phyloP scores from a whole-genome alignment of 2,797 vertebrate species.

The Anabas testudineus region DNA sequence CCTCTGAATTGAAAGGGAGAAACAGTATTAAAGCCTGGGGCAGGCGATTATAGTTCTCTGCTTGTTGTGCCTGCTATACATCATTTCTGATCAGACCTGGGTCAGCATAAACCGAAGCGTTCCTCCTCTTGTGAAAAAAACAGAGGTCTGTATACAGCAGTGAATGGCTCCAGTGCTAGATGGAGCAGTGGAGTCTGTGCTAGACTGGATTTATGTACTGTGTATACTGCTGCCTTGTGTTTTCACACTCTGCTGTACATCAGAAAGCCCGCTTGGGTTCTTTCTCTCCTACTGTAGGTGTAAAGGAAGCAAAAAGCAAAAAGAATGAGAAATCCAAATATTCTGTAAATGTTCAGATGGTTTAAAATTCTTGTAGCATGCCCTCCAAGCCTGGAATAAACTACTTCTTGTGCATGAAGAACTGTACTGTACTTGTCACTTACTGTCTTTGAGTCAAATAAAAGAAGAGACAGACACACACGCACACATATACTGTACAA shows the following conservation, averaged over 20 bases:
- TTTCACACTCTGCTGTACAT: constrained; percentile 61
- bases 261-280: constrained; percentile 32
- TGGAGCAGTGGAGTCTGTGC: constrained; percentile 50
- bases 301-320: constrained; percentile 14
- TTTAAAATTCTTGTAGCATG: constrained; percentile 42
- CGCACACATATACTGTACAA: constrained; percentile 23
- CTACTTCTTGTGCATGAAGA: constrained; percentile 33
- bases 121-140: constrained; percentile 48
- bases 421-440: constrained; percentile 34
- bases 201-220: constrained; percentile 71
- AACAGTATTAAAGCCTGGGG: constrained; percentile 78
- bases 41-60: constrained; percentile 77
- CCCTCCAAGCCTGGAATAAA: constrained; percentile 19
- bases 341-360: constrained; percentile 45
- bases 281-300: constrained; percentile 23
- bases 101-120: constrained; percentile 76
- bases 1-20: constrained; percentile 78
- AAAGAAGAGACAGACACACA: constrained; percentile 19
- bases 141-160: constrained; percentile 59
- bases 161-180: constrained; percentile 50
- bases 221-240: constrained; percentile 54
- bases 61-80: constrained; percentile 74
- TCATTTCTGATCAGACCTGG: constrained; percentile 83
- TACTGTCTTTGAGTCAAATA: constrained; percentile 22
- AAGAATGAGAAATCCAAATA: constrained; percentile 26